Conservation (phyloP, 1,140 invertebrate genomes). For the Drosophila arawakana region DNA sequence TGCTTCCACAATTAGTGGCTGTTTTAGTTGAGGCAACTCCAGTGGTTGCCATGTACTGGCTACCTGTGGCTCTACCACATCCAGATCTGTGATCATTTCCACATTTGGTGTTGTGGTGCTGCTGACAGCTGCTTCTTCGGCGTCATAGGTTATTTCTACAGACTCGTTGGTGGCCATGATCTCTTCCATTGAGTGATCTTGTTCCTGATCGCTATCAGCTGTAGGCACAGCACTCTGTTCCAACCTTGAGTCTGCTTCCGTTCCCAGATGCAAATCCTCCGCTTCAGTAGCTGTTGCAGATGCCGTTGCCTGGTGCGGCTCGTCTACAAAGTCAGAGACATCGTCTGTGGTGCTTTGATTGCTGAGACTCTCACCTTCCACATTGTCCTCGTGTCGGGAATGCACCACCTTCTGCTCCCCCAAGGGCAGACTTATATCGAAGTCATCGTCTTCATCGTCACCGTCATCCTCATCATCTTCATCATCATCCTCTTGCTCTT, state of each 20-base stretch:
- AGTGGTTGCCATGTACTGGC: conserved; percentile 9
- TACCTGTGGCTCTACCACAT: conserved; percentile 34
- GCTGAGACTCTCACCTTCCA: conserved; percentile 48
- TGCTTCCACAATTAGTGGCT: conserved; percentile 47
- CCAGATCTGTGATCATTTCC: conserved; percentile 57
- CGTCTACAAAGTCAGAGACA: conserved; percentile 76
- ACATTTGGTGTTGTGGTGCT: conserved; percentile 41
- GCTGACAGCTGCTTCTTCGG: conserved; percentile 42
- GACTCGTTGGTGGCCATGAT: conserved; percentile 77
- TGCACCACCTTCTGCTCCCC: conserved; percentile 51
- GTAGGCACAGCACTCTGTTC: conserved; percentile 37
- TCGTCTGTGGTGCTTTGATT: conserved; percentile 80
- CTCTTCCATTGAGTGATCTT: conserved; percentile 80
- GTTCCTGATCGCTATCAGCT: conserved; percentile 64
- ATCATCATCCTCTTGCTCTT: conserved; percentile 1
- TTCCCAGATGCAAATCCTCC: conserved; percentile 16
- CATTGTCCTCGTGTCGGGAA: conserved; percentile 60
- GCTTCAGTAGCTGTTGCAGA: conserved; percentile 35
- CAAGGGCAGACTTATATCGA: conserved; percentile 67
- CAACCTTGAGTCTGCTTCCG: conserved; percentile 1
- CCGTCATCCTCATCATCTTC: conserved; percentile 7
- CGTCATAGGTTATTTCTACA: conserved; percentile 73
- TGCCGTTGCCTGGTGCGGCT: conserved; percentile 37
- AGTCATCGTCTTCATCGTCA: conserved; percentile 56
- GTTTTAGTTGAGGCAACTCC: conserved; percentile 43